Conservation (phyloP, 2,797 vertebrate species). For the Aeoliscus strigatus region DNA sequence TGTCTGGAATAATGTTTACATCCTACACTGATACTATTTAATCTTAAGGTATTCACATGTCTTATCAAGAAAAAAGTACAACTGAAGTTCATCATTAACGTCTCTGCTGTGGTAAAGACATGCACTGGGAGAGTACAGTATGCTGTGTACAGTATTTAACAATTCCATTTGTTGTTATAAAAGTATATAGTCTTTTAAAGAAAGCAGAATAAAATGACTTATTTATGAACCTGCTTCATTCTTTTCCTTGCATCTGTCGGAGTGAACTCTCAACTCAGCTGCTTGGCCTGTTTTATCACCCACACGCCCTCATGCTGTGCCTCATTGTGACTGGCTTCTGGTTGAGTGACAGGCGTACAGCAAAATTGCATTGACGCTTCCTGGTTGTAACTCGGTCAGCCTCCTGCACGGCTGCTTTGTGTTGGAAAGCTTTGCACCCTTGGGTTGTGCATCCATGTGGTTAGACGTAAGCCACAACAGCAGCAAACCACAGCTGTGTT, state of each 20-base stretch:
- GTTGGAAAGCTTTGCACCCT: constrained; percentile 18
- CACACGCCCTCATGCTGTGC: constrained; percentile 71
- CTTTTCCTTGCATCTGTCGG: constrained; percentile 50
- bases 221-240: constrained; percentile 83
- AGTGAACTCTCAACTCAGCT: constrained; percentile 64
- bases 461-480: constrained; percentile 28
- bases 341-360: constrained; percentile 52
- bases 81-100: constrained; percentile 80
- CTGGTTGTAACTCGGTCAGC: constrained; percentile 45
- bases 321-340: constrained; percentile 70
- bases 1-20: constrained; percentile 88
- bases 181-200: constrained; percentile 74
- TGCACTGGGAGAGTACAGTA: constrained; percentile 92
- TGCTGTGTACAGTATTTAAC: constrained; percentile 96
- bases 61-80: constrained; percentile 78
- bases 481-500: constrained; percentile 17
- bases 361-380: constrained; percentile 56
- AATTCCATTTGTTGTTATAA: constrained; percentile 84
- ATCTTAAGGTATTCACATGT: constrained; percentile 82
- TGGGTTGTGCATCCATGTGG: constrained; percentile 41
- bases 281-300: constrained; percentile 75
- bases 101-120: constrained; percentile 83
- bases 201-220: constrained; percentile 87
- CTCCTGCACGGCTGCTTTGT: constrained; percentile 33
- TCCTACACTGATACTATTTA: constrained; percentile 87